A percentile compares a stretch with the other conserved stretches of the same genome.
phyloP scores from a whole-genome alignment of 2,113 vertebrate genomes.

The Stigmatopora nigra region DNA sequence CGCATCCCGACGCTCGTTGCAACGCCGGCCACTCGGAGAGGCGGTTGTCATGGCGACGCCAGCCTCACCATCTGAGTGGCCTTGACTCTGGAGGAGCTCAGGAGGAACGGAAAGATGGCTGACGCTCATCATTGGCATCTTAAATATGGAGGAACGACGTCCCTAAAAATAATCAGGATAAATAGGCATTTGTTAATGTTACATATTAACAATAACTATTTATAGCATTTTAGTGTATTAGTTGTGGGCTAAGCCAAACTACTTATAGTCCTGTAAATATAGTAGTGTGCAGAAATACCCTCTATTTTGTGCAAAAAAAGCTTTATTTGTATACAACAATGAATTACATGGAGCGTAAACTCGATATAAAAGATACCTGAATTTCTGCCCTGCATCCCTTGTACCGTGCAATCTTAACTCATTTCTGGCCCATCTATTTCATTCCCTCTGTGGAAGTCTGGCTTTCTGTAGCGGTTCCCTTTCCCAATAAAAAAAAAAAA shows the following conservation, averaged over 20 bases:
- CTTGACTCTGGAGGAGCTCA: not conserved
- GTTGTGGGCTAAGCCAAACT: too few relatives aligned
- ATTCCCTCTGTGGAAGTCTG: not conserved
- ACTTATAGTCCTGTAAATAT: too few relatives aligned
- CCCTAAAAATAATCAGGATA: too few relatives aligned
- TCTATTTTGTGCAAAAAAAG: too few relatives aligned
- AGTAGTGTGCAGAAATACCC: too few relatives aligned
- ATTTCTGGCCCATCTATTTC: not conserved
- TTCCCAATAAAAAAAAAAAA: not conserved
- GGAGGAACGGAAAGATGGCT: not conserved
- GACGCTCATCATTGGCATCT: too few relatives aligned
- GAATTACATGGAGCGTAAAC: not conserved
- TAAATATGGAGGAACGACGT: too few relatives aligned
- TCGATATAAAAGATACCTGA: not conserved
- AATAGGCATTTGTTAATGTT: too few relatives aligned
- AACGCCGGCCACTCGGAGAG: not conserved
- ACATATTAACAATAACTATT: too few relatives aligned
- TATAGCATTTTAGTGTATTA: too few relatives aligned
- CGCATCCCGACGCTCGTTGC: conserved; percentile 28
- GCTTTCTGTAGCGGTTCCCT: not conserved
- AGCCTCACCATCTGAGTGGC: not conserved
- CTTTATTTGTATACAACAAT: too few relatives aligned
- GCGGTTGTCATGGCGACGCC: conserved; percentile 1
- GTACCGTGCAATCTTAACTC: not conserved
- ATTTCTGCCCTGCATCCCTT: not conserved